These are phyloP conservation scores for Rotaria socialis DNA, from an alignment of 2,888 invertebrate species.

Conservation along the genomic window DNA sequence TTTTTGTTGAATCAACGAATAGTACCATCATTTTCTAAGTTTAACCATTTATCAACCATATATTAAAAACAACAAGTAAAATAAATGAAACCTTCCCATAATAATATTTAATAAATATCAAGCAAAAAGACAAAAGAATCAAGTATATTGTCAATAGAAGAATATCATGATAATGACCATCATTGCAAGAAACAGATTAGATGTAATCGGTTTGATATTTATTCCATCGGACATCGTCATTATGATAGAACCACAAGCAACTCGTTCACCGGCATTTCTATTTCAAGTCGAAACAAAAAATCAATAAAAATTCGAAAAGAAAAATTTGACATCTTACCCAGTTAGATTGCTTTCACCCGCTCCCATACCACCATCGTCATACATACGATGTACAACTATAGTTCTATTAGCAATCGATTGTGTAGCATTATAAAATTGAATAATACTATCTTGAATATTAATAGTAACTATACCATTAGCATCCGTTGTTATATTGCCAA, in stretches of 20 bases:
- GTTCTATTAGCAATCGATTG: neutral
- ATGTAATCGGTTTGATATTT: neutral
- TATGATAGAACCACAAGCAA: neutral
- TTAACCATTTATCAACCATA: no score
- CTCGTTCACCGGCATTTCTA: neutral
- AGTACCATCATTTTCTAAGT: no score
- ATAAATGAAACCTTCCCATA: neutral
- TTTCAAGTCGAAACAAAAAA: neutral
- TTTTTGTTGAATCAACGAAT: no score
- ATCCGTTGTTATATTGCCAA: neutral
- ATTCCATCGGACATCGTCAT: neutral
- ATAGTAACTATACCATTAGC: neutral
- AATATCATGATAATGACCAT: neutral
- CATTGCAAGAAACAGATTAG: neutral
- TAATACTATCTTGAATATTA: neutral
- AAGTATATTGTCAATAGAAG: neutral
- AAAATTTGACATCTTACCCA: neutral
- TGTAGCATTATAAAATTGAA: neutral
- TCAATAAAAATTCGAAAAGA: neutral
- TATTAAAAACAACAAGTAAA: neutral
- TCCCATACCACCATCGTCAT: neutral
- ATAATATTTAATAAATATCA: neutral
- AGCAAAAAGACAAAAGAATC: neutral
- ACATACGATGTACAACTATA: neutral
- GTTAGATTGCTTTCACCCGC: neutral